Evolutionary conservation across 2,113 vertebrate species (phyloP), one percentile per base, ranked within the genome.

Genomic region (Scatophagus argus): DNA sequence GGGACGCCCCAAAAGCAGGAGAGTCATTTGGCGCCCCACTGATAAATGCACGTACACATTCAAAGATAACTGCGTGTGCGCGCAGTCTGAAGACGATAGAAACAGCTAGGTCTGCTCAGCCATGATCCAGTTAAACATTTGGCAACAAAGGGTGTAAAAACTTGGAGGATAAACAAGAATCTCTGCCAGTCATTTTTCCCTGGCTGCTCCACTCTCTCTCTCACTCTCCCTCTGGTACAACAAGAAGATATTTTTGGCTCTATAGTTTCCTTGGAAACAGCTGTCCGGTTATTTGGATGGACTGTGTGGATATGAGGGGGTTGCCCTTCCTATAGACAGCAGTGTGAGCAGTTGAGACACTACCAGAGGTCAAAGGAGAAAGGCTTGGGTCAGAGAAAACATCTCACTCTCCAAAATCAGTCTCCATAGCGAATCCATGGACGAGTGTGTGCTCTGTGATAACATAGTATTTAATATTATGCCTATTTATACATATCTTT

Each of bases 191-290:
- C 77, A 90, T 80, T 94, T 93, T 93, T 94, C 94, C 94, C 96
- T 96, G 95, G 77, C 82, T 83, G 64, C 41, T 82, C 43, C 61
- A 51, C 25, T 41, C 34, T 54, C 29, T 52, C 34, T 54, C 63
- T 47, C 3, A 66, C 51, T 70, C 78, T 75, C 93, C 95, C 93
- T 95, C 94, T 94, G 94, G 94, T 96, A 95, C 94, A 43, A 80
- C 72, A 92, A 95, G 94, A 90, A 88, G 82, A 85, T 92, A 89
- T 90, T 91, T 85, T 74, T 96, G 96, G 82, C 82, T 96, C 95
- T 94, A n/a, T n/a, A 93, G 96, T 98, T 98, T 97, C 97, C 96
- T 96, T 98, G 97, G 97, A 97, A 97, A 98, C 97, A 95, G 94
- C 94, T 95, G 95, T 96, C 95, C 94, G 95, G 95, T 82, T 83